Evolutionary conservation across 2,888 invertebrate species (phyloP), one percentile per base, ranked within the genome.

Genomic region (Hemithea aestivaria): DNA sequence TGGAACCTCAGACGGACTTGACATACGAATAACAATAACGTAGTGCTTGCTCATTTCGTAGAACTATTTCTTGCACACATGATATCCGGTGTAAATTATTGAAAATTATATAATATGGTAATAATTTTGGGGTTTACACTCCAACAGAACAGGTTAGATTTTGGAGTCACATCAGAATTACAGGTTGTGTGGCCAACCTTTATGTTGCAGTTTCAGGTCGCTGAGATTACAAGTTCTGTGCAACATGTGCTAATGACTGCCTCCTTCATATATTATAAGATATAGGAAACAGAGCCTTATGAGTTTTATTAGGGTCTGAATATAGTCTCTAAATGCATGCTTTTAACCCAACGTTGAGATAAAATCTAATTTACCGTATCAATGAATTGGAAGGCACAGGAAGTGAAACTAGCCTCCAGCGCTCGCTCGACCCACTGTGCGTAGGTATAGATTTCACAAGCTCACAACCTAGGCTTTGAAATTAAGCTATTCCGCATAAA

Each of bases 371-470:
- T 37, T 48, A 42, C 40, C 41, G 53, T 51, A 59, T 58, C 60
- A 59, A 56, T 59, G 53, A 51, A 56, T 62, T 59, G 51, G 47
- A 57, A 62, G 56, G 58, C 54, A 57, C 64, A 64, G 73, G 74
- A 74, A 73, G 69, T 66, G 68, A 70, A 74, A 73, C 64, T 55
- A 49, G 61, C 52, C 53, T 52, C 53, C 41, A 53, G 51, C 31
- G 28, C 10, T 10, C 8, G 16, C 24, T 53, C 55, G 59, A 52
- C 51, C 41, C 45, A 53, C 48, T 31, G 34, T 29, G 23, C 16
- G 30, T 20, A 9, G 25, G 35, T 44, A 42, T 55, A 45, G 50
- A 51, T 56, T 57, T 60, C 62, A 62, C 66, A 58, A 62, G 52
- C 56, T 59, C 39, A 27, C 23, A 51, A 34, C 50, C 53, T 56